Evolutionary conservation across 2,113 vertebrate genomes (phyloP).

Genomic region (Ceyx margarethae): DNA sequence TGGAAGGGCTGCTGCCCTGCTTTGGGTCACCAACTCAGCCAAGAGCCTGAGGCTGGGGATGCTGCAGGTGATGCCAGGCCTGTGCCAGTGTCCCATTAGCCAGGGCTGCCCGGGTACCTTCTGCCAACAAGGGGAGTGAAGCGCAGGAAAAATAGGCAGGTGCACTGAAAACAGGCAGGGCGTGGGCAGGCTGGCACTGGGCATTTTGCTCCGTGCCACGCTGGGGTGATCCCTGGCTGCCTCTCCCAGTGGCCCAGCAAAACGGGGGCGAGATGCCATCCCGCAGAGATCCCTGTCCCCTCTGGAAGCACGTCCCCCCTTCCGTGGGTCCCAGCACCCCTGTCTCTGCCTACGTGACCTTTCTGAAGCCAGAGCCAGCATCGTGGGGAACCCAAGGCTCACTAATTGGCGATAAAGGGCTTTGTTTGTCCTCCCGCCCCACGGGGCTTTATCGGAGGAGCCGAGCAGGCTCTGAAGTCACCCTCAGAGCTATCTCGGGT

Average conservation of each 20-base stretch:
- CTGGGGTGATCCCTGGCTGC: rapidly evolving
- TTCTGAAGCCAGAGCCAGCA: neutral
- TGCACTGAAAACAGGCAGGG: no score
- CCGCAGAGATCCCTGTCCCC: rapidly evolving
- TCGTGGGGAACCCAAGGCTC: neutral
- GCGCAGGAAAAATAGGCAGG: rapidly evolving
- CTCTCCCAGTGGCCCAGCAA: rapidly evolving
- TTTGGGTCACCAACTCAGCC: rapidly evolving
- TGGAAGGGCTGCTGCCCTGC: neutral
- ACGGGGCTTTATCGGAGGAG: neutral
- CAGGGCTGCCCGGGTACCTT: rapidly evolving
- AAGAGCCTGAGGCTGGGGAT: neutral
- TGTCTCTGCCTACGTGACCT: neutral
- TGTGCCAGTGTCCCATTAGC: neutral
- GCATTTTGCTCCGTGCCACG: neutral
- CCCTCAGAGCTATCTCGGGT: neutral
- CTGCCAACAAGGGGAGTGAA: neutral
- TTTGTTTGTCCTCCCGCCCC: constrained; percentile 17
- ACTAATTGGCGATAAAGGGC: neutral
- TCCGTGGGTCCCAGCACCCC: rapidly evolving
- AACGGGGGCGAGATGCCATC: rapidly evolving
- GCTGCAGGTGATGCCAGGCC: no score
- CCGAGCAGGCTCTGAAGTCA: neutral
- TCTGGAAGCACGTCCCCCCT: neutral
- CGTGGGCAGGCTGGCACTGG: rapidly evolving